Conservation (phyloP, 2,888 invertebrate species). For the Branchellion lobata region DNA sequence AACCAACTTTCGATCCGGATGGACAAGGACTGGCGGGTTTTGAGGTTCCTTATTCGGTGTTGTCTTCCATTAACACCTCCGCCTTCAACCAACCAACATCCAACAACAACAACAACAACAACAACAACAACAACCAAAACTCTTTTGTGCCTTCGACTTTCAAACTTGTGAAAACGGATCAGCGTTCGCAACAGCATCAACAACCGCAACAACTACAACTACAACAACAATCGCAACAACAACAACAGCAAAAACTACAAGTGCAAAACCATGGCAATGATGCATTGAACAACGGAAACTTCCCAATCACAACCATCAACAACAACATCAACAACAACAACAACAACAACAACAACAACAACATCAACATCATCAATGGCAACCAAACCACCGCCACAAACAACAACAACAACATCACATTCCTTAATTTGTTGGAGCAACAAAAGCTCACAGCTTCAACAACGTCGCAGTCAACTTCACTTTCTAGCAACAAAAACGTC, state of each 20-base stretch:
- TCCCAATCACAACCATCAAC: not conserved
- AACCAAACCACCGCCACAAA: no score
- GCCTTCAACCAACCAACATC: not conserved
- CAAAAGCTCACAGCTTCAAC: not conserved
- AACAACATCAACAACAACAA: not conserved
- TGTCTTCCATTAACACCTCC: not conserved
- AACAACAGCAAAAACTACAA: not conserved
- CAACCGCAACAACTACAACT: not conserved
- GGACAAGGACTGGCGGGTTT: not conserved
- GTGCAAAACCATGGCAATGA: not conserved
- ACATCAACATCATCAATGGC: no score
- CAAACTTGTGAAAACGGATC: not conserved
- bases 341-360: not conserved
- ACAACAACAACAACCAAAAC: no score
- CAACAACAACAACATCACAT: no score
- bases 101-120: not conserved
- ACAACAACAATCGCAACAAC: not conserved
- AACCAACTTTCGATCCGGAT: conserved; percentile 3
- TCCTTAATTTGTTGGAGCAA: no score
- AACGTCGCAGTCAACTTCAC: not conserved
- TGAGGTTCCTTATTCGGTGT: not conserved
- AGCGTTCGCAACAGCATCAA: not conserved
- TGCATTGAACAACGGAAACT: not conserved
- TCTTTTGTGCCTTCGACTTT: not conserved
- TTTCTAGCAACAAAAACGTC: not conserved